Evolutionary conservation across 2,888 invertebrate species (phyloP).

Genomic region (Drosophila anomalipes): DNA sequence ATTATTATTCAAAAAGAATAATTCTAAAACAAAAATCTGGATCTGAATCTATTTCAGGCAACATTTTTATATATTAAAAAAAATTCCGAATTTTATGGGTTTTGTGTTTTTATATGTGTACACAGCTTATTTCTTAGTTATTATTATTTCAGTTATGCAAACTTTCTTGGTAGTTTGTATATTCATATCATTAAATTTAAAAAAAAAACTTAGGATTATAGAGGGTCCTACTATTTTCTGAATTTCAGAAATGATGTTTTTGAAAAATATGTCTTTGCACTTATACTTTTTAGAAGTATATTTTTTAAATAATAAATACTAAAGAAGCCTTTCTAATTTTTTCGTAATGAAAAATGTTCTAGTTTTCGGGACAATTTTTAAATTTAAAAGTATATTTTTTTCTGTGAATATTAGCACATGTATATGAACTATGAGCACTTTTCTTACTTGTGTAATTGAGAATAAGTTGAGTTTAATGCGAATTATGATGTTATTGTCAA

Average conservation of each 20-base stretch:
- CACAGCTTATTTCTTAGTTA: background rate
- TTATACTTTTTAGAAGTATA: background rate
- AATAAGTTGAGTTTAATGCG: background rate
- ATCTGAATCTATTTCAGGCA: accelerated
- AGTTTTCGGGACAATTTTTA: background rate
- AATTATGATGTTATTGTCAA: slow-evolving; percentile 16
- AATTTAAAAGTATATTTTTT: background rate
- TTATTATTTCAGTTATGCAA: background rate
- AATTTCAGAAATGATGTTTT: background rate
- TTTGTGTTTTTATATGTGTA: background rate
- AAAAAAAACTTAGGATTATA: background rate
- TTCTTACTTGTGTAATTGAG: slow-evolving; percentile 8
- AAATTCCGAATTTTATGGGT: background rate
- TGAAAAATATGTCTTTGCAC: too few relatives aligned
- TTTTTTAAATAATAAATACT: background rate
- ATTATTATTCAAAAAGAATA: background rate
- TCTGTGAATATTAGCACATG: background rate
- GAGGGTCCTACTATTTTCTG: too few relatives aligned
- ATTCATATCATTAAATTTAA: too few relatives aligned
- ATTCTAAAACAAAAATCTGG: background rate
- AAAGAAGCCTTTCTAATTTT: background rate
- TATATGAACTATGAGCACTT: slow-evolving; percentile 15
- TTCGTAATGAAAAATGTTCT: background rate
- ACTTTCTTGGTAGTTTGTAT: background rate
- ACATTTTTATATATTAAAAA: background rate